phyloP scores from a whole-genome alignment of 2,888 invertebrate species.

The Pristionchus maxplancki region DNA sequence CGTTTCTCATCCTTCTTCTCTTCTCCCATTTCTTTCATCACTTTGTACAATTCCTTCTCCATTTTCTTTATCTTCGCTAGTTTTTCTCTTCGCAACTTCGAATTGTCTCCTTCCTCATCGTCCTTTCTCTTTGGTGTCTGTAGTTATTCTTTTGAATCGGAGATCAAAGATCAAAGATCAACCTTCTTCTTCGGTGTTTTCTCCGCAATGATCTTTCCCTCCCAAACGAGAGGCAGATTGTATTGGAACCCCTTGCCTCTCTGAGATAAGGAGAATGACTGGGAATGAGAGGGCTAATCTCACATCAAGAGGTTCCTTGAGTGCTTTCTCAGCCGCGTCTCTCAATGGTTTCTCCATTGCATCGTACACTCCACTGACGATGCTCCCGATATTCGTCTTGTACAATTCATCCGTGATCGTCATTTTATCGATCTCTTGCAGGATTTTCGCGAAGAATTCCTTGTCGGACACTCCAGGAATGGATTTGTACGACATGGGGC shows the following conservation, averaged over 20 bases:
- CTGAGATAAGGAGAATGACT: background rate
- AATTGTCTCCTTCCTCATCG: background rate
- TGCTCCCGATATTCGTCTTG: background rate
- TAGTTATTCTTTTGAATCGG: background rate
- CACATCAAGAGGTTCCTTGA: no score
- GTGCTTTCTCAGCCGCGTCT: no score
- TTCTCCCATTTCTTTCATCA: background rate
- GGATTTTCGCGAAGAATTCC: background rate
- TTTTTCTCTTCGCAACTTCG: background rate
- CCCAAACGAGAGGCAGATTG: background rate
- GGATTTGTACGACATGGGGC: background rate
- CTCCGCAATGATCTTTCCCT: background rate
- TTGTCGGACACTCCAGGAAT: background rate
- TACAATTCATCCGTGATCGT: background rate
- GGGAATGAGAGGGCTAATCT: background rate
- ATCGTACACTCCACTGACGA: background rate
- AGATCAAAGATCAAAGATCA: conserved; percentile 4
- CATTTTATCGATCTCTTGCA: background rate
- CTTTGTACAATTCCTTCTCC: background rate
- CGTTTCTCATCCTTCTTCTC: background rate
- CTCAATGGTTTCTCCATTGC: background rate
- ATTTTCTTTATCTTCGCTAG: background rate
- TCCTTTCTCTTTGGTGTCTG: background rate
- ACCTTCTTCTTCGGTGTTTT: background rate
- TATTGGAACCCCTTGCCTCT: no score